phyloP scores from a whole-genome alignment of 1,140 invertebrate genomes.

The Drosophila willistoni region DNA sequence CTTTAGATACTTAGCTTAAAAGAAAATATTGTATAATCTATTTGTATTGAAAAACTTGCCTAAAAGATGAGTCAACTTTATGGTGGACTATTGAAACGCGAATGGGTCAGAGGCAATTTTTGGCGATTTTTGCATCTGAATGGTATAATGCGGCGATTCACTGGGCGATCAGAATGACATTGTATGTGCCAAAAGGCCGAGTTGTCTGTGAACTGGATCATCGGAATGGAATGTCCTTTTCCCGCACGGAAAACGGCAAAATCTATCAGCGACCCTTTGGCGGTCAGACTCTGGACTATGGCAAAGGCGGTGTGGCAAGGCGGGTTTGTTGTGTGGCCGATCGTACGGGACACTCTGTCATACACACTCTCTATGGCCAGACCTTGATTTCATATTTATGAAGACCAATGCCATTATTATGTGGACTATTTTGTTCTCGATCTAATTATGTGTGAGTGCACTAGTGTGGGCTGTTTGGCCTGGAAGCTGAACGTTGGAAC shows the following conservation, averaged over 20 bases:
- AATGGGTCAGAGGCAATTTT: neutral
- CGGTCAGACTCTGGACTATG: conserved; percentile 93
- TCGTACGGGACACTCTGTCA: too few relatives aligned
- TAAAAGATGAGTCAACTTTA: conserved; percentile 23
- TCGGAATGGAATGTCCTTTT: conserved; percentile 89
- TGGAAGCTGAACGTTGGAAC: conserved; percentile 98
- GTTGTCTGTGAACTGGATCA: conserved; percentile 94
- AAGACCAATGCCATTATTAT: conserved; percentile 96
- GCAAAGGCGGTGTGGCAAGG: conserved; percentile 87
- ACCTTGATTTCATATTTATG: conserved; percentile 97
- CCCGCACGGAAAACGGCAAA: conserved; percentile 85
- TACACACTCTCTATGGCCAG: conserved; percentile 98
- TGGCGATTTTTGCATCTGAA: neutral
- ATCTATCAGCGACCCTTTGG: conserved; percentile 97
- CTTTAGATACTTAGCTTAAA: too few relatives aligned
- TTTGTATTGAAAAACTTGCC: too few relatives aligned
- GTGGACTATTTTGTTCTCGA: conserved; percentile 99
- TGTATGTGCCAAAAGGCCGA: conserved; percentile 96
- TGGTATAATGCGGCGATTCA: conserved; percentile 88
- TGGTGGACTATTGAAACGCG: neutral
- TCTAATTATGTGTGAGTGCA: conserved; percentile 96
- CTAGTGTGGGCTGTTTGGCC: conserved; percentile 96
- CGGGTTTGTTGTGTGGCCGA: too few relatives aligned
- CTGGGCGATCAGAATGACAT: conserved; percentile 97
- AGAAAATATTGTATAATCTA: too few relatives aligned